Evolutionary conservation across 2,888 invertebrate species (phyloP), one percentile per base, ranked within the genome.

Genomic region (Lissocephala sabroskyi): DNA sequence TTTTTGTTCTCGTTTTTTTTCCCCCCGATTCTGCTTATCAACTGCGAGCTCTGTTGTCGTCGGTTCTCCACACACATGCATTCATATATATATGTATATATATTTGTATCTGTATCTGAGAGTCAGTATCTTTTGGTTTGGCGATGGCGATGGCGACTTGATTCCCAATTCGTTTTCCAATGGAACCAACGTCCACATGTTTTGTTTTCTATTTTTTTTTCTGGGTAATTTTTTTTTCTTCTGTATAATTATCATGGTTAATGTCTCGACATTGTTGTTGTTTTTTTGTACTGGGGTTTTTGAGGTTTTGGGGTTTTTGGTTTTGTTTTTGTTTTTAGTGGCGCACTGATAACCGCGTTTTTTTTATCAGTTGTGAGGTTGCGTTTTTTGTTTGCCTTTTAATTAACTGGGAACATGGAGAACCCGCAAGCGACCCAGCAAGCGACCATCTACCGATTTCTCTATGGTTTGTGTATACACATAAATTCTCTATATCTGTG

Each of bases 171-270:
- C 18, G 30, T 42, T 37, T 46, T 41, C 42, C 54, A 49, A 54
- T 55, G 45, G 45, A 50, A 41, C 30, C 46, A 18, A 28, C 35
- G 49, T 52, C 64, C 71, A 66, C 65, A 68, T 71, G 68, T 71
- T 68, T 71, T 75, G 75, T n/a, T n/a, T n/a, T n/a, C n/a, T n/a
- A n/a, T n/a, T n/a, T n/a, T n/a, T n/a, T n/a, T n/a, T n/a, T n/a
- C n/a, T n/a, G n/a, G n/a, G n/a, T n/a, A n/a, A n/a, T n/a, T n/a
- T n/a, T n/a, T n/a, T n/a, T n/a, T n/a, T n/a, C n/a, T n/a, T n/a
- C n/a, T 35, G 35, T 68, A 68, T 75, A 68, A 68, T 75, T 68
- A 68, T 68, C 71, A 73, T 75, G 73, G 71, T 68, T 68, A 75
- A 66, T 68, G 71, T 75, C 75, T 55, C 59, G 53, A 56, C 42